phyloP scores from a whole-genome alignment of 2,888 invertebrate species.

The Pristionchus entomophagus region DNA sequence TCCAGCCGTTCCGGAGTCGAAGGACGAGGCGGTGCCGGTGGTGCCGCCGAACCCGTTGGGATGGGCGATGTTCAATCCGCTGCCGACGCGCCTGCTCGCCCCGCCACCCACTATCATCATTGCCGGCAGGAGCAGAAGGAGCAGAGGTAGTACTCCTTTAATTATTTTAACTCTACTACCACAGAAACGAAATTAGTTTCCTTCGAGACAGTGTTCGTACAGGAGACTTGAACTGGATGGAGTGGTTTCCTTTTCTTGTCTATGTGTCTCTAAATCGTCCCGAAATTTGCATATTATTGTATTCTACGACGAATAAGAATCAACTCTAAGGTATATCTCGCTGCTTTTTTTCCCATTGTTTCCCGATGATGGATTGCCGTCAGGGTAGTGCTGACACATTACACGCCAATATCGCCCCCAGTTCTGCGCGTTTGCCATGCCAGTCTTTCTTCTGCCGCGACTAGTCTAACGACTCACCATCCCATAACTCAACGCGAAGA shows the following conservation, averaged over 20 bases:
- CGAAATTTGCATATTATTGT: too few relatives aligned
- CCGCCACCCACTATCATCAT: background rate
- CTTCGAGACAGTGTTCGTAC: too few relatives aligned
- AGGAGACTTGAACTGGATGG: too few relatives aligned
- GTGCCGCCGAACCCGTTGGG: slow-evolving; percentile 59
- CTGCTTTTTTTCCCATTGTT: slow-evolving; percentile 12
- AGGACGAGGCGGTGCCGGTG: background rate
- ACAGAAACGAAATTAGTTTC: too few relatives aligned
- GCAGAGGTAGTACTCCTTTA: slow-evolving; percentile 20
- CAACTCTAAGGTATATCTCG: too few relatives aligned
- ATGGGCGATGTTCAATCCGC: slow-evolving; percentile 65
- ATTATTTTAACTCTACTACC: too few relatives aligned
- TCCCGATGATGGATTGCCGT: background rate
- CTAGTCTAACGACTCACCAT: background rate
- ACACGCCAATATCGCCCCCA: background rate
- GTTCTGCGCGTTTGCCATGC: too few relatives aligned
- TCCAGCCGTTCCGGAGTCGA: background rate
- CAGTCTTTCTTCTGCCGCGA: too few relatives aligned
- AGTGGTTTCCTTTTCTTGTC: too few relatives aligned
- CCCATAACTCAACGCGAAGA: slow-evolving; percentile 38
- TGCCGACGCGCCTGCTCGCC: slow-evolving; percentile 52
- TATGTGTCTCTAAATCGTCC: too few relatives aligned
- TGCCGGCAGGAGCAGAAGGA: background rate
- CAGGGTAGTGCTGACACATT: background rate
- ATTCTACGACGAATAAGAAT: too few relatives aligned